A percentile compares a stretch with the other conserved stretches of the same genome.
These are phyloP conservation scores for Oncorhynchus nerka DNA, from an alignment of 2,113 vertebrate genomes.

Conservation along the genomic window DNA sequence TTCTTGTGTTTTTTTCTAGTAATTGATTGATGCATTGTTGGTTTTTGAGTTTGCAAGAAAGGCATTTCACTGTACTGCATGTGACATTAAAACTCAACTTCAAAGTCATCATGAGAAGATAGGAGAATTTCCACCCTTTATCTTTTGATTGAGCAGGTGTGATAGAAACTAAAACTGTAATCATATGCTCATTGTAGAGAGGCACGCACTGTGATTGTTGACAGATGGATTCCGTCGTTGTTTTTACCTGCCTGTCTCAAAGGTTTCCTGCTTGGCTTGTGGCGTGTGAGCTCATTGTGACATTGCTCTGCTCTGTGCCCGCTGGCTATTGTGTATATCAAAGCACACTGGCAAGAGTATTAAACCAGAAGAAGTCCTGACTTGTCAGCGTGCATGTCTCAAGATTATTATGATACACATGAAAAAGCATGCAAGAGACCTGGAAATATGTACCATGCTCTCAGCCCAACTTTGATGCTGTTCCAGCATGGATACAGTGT, in stretches of 20 bases:
- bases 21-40: no score
- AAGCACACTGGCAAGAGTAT: conserved; percentile 14
- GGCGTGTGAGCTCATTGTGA: conserved; percentile 1
- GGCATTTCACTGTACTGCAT: no score
- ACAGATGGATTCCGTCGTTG: conserved; percentile 30
- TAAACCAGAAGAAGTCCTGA: conserved; percentile 18
- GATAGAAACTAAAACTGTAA: conserved; percentile 40
- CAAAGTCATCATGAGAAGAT: no score
- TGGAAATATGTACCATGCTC: conserved; percentile 32
- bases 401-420: conserved; percentile 53
- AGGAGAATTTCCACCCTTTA: not conserved
- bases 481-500: conserved; percentile 6
- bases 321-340: conserved; percentile 43
- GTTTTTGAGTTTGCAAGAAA: no score
- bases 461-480: conserved; percentile 36
- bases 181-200: conserved; percentile 56
- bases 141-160: not conserved
- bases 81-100: no score
- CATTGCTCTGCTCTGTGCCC: conserved; percentile 30
- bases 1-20: no score
- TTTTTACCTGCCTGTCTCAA: conserved; percentile 42
- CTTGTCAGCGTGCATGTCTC: conserved; percentile 23
- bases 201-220: conserved; percentile 31
- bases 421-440: conserved; percentile 42
- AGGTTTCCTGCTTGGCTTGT: conserved; percentile 48